Conservation (phyloP, 2,797 vertebrate species). For the Columba guinea region DNA sequence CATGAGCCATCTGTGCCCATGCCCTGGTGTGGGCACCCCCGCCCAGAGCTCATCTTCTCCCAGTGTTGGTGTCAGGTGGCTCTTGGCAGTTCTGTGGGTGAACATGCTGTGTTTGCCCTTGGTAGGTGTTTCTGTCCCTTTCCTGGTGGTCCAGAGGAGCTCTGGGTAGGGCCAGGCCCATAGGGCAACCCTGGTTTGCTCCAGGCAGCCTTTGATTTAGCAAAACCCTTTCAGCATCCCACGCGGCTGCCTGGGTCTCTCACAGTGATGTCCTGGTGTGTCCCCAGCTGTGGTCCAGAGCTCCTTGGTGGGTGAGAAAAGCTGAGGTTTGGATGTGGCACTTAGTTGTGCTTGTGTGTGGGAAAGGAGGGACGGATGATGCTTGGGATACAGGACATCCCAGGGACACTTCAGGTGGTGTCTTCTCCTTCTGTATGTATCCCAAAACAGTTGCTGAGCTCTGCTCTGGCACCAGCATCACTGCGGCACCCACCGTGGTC, state of each 20-base stretch:
- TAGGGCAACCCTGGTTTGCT: neutral
- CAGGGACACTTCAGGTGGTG: neutral
- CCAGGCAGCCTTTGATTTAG: neutral
- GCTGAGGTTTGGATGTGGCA: neutral
- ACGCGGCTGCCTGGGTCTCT: accelerated
- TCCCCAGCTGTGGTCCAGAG: accelerated
- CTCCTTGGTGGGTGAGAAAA: neutral
- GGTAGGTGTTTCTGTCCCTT: neutral
- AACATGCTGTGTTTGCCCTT: neutral
- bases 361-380: neutral
- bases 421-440: neutral
- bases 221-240: neutral
- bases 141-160: neutral
- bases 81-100: neutral
- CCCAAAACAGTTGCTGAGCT: neutral
- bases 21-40: too few relatives aligned
- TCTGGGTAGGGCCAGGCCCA: neutral
- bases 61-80: neutral
- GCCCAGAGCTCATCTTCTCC: too few relatives aligned
- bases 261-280: too few relatives aligned
- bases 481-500: accelerated
- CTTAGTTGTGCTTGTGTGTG: neutral
- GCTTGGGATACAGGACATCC: neutral
- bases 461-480: neutral
- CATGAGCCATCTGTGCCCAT: too few relatives aligned